Base-by-base conservation (phyloP, 1,140 invertebrate species). In the Zaprionus taronus region DNA sequence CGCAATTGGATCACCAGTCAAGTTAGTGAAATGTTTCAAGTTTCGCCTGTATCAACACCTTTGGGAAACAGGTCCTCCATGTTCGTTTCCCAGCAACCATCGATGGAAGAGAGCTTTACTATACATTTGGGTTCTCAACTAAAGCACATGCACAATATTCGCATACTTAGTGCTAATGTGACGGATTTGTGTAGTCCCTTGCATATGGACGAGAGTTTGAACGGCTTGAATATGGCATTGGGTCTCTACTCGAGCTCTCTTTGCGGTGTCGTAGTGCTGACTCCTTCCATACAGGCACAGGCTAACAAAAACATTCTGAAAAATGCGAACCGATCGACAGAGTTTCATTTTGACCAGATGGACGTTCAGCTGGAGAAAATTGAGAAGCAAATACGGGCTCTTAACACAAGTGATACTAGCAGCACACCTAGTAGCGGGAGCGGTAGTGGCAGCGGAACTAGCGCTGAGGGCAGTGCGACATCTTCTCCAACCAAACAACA, bases 61-160 rank as follows among this genome's bases (percentile, higher is more conserved):
- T 51, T 91, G 20, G 93, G 92, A n/a, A 93, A 93, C 62, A 83
- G 91, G 15, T 93, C 92, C 6, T 92, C 92, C 2, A 93, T 93
- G 92, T 93, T 93, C 55, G 77, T 91, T n/a, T 85, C 91, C 5
- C 89, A 80, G 73, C 89, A 91, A 51, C 93, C 91, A 22, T 93
- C 89, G 7, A 92, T 97, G 83, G 98, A 99, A 93, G 98, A 99
- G 94, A 99, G 98, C 94, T 99, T 99, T 92, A 99, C 98, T 15
- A 99, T 99, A 83, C 98, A 99, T 94, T 94, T 99, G 66, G 98
- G 98, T 69, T 98, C 98, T 3, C 99, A 99, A 94, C 95, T 99
- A 93, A 99, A 99, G 94, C 98, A 99, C 91, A 99, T 98, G 94
- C 98, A 99, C 93, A 99, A 99, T 93, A 96, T 99, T 77, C 94